Evolutionary conservation across 2,888 invertebrate genomes (phyloP).

Genomic region (Callimorpha dominula): DNA sequence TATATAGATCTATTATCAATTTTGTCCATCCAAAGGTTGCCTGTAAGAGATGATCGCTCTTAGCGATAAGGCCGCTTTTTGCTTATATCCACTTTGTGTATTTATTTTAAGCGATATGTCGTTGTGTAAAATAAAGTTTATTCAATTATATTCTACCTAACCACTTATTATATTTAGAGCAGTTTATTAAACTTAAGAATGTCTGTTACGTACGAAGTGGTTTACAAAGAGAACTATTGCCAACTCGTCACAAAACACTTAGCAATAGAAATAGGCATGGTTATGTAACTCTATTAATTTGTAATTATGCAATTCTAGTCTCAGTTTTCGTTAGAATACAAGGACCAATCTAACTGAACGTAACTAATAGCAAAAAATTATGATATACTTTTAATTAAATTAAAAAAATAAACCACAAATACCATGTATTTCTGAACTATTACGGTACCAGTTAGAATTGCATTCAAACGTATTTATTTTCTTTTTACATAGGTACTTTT

Average conservation of each 20-base stretch:
- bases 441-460: no score
- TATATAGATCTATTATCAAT: no score
- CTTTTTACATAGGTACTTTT: no score
- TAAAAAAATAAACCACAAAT: not conserved
- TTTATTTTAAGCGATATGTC: no score
- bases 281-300: slow-evolving; percentile 15
- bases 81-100: no score
- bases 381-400: not conserved
- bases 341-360: not conserved
- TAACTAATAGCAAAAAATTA: not conserved
- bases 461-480: no score
- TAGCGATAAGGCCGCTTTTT: no score
- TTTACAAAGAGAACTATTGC: not conserved
- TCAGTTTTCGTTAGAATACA: not conserved
- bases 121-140: no score
- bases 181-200: not conserved
- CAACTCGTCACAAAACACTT: not conserved
- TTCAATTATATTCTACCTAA: no score
- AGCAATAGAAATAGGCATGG: not conserved
- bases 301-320: not conserved
- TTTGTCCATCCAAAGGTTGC: no score
- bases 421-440: not conserved
- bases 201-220: not conserved
- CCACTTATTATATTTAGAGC: not conserved
- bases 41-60: no score